Percentiles rank a stretch among this genome's conserved stretches.
Conservation (phyloP, 64 coral and sea anemone species). For the Catalaphyllia jardinei region DNA sequence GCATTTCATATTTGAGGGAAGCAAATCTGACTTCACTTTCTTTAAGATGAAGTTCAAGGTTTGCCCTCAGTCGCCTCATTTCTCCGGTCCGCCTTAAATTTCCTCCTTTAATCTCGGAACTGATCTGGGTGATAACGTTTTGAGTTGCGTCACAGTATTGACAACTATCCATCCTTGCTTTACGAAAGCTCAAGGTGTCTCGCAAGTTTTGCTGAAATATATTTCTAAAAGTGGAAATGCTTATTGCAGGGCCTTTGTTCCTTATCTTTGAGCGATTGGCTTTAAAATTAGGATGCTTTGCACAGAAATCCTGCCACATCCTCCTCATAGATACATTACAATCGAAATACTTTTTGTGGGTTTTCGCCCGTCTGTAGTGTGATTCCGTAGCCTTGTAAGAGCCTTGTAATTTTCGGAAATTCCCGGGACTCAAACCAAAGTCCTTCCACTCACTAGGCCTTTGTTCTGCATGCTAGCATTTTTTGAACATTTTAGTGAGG, state of each 20-base stretch:
- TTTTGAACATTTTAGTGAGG: constrained; percentile 14
- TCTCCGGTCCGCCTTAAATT: not conserved
- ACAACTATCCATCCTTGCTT: not conserved
- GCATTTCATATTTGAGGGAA: not conserved
- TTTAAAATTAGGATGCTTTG: not conserved
- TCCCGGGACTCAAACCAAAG: too few relatives aligned
- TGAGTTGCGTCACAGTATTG: not conserved
- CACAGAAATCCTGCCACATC: not conserved
- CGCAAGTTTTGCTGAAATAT: not conserved
- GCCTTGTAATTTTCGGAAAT: too few relatives aligned
- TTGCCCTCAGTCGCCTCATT: not conserved
- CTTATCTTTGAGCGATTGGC: not conserved
- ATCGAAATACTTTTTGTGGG: not conserved
- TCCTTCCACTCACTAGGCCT: too few relatives aligned
- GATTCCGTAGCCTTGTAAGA: too few relatives aligned
- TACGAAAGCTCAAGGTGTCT: not conserved
- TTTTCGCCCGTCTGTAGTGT: too few relatives aligned
- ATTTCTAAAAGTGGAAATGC: not conserved
- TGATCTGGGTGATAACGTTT: not conserved
- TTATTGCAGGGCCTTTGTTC: not conserved
- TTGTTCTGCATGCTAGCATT: too few relatives aligned
- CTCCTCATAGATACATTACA: not conserved
- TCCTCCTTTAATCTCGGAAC: too few relatives aligned
- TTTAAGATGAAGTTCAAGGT: not conserved
- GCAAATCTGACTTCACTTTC: not conserved